phyloP scores from a whole-genome alignment of 2,797 vertebrate species.

The Rhinella marina region DNA sequence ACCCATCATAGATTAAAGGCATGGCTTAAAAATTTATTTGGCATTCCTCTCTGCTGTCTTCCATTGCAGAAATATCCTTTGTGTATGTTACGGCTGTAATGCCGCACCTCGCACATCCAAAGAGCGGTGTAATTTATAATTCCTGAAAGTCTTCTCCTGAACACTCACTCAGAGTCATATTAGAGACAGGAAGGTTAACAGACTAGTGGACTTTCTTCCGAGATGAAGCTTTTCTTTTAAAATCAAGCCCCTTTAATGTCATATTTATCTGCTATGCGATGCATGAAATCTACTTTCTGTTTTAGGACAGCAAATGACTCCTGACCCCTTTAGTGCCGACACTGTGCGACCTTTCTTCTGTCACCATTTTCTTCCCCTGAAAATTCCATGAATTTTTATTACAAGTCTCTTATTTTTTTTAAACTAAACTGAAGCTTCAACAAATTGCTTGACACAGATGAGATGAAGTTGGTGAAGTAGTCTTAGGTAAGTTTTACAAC shows the following conservation, averaged over 20 bases:
- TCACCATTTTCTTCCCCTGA: constrained; percentile 90
- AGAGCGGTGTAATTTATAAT: constrained; percentile 16
- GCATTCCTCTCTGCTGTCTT: neutral
- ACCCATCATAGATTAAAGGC: neutral
- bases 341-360: constrained; percentile 94
- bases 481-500: constrained; percentile 82
- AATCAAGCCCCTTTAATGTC: constrained; percentile 74
- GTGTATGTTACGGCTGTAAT: neutral
- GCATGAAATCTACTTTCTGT: constrained; percentile 95
- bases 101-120: neutral
- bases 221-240: constrained; percentile 66
- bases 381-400: constrained; percentile 99
- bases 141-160: constrained; percentile 20
- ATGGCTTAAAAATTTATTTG: neutral
- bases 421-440: constrained; percentile 82
- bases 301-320: constrained; percentile 88
- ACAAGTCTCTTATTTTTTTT: constrained; percentile 78
- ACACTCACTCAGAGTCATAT: constrained; percentile 41
- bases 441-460: constrained; percentile 87
- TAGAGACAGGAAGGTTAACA: constrained; percentile 54
- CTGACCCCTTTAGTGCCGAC: constrained; percentile 85
- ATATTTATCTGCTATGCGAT: constrained; percentile 96
- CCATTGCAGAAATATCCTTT: neutral
- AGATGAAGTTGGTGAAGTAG: constrained; percentile 87
- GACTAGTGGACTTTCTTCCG: constrained; percentile 65